Base-by-base conservation (phyloP, 1,140 invertebrate genomes). In the Adoxophyes honmai region DNA sequence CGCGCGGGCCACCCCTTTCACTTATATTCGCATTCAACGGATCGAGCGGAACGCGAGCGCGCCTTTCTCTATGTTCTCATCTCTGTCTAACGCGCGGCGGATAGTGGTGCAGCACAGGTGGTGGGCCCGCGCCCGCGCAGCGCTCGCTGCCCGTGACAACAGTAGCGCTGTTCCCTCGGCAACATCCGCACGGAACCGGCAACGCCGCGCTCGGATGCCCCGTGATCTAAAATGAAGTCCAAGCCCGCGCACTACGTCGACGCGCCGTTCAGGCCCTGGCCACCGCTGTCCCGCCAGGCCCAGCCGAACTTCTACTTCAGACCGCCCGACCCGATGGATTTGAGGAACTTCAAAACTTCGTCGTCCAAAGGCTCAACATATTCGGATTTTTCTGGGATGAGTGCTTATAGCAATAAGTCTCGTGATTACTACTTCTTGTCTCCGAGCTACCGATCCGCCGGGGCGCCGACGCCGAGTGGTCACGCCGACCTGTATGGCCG, bases 371-470 rank as follows among this genome's bases (percentile, higher is more conserved):
- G 90, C 14, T 92, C 92, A 18, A 91, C 89, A 37, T 92, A 92
- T 64, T 70, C 87, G 66, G 59, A 87, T 75, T 73, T 88, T 84
- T 63, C 68, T 54, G 83, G 63, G 16, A 73, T 79, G 77, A 79
- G 66, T 56, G 80, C 63, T 16, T 86, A 63, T 74, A 87, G 70
- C 66, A 91, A 91, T 68, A 93, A 93, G 62, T 91, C 91, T 1
- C 83, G 92, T 1, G 93, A 95, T 62, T 93, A 94, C 65, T 94
- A 94, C 70, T 93, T 93, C 61, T 71, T 94, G 52, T 91, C 93
- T 7, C 93, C 93, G 0, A 89, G 93, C 66, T 95, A 93, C 61
- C 77, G 93, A 90, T 82, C 82, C 13, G 79, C 82, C 21, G 81
- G 79, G 44, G 81, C 81, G 52, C 81, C 81, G 13, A 80, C 92